phyloP scores from a whole-genome alignment of 92 coral and sea anemone species.

The Porites rus region DNA sequence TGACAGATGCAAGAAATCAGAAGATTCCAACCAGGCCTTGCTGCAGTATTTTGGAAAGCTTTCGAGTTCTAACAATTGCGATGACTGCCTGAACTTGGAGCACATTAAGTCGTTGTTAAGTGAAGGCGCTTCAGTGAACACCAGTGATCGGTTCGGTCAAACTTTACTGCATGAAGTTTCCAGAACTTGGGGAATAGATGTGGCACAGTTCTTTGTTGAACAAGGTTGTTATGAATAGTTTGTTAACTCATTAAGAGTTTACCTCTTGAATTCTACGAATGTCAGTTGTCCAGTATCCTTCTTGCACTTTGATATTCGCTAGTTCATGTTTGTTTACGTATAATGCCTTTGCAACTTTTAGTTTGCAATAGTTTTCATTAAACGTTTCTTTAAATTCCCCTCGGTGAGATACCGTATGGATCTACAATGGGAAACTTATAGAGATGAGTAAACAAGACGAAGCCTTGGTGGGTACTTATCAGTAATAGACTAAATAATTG shows the following conservation, averaged over 20 bases:
- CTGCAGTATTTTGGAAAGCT: constrained; percentile 68
- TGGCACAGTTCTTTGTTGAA: constrained; percentile 62
- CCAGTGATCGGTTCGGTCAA: constrained; percentile 66
- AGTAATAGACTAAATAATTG: too few relatives aligned
- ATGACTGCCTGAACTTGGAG: constrained; percentile 63
- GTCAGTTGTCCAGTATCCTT: too few relatives aligned
- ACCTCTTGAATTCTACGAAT: too few relatives aligned
- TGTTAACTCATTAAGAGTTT: not conserved
- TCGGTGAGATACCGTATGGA: too few relatives aligned
- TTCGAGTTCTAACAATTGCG: constrained; percentile 58
- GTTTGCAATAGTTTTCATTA: too few relatives aligned
- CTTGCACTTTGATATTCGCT: too few relatives aligned
- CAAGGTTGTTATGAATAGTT: constrained; percentile 38
- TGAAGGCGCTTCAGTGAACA: constrained; percentile 69
- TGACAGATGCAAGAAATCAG: constrained; percentile 35
- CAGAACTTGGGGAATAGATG: constrained; percentile 71
- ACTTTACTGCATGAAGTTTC: constrained; percentile 76
- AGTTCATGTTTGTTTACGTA: too few relatives aligned
- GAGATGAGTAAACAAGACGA: too few relatives aligned
- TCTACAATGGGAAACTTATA: too few relatives aligned
- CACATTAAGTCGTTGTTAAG: constrained; percentile 58
- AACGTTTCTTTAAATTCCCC: too few relatives aligned
- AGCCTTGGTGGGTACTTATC: too few relatives aligned
- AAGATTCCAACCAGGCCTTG: constrained; percentile 54
- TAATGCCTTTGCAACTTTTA: too few relatives aligned